Conservation (phyloP, 2,113 vertebrate species). For the Corvus cornix region DNA sequence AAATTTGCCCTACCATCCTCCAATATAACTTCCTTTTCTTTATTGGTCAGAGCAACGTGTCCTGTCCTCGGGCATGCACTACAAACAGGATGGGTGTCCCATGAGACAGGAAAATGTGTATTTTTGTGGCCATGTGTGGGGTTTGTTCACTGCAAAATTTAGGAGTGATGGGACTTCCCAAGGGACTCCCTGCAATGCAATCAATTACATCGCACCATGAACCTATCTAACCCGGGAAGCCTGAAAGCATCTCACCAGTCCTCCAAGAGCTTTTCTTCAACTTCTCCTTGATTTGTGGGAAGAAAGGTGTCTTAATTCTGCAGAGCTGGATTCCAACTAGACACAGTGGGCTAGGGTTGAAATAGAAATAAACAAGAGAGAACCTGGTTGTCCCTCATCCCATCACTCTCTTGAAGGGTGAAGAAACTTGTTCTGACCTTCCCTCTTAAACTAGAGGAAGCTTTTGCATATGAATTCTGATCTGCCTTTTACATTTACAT, state of each 20-base stretch:
- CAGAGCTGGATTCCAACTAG: neutral
- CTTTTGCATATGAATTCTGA: neutral
- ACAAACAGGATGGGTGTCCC: fast-evolving
- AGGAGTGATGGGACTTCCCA: neutral
- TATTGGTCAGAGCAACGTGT: neutral
- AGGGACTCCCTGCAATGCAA: neutral
- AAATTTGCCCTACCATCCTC: neutral
- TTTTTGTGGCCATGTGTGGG: neutral
- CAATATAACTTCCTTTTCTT: neutral
- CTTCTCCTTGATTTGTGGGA: neutral
- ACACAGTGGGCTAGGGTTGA: neutral
- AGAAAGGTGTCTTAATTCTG: neutral
- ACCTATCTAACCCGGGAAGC: neutral
- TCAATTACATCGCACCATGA: neutral
- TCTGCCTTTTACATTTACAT: neutral
- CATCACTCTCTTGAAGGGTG: neutral
- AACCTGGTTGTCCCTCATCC: neutral
- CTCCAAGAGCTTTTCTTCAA: neutral
- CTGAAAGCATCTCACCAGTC: neutral
- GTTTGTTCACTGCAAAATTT: neutral
- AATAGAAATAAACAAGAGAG: neutral
- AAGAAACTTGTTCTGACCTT: neutral
- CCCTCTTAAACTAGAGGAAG: neutral
- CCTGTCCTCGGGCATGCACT: neutral
- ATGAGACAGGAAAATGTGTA: neutral